A percentile compares a stretch with the other conserved stretches of the same genome.
Evolutionary conservation across 1,140 invertebrate genomes (phyloP).

Genomic region (Reticulitermes speratus): DNA sequence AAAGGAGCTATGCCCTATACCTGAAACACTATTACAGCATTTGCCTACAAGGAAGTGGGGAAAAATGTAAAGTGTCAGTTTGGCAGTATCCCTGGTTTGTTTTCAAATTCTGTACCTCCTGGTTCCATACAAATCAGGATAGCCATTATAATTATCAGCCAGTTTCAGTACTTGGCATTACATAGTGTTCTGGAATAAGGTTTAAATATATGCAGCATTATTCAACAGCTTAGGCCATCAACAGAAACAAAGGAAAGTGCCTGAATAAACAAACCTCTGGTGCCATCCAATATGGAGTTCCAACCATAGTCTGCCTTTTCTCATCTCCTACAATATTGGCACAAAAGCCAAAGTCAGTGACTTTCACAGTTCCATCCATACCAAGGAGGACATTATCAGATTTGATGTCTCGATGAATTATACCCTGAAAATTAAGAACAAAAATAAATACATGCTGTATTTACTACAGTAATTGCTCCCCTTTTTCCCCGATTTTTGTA

Average conservation of each 20-base stretch:
- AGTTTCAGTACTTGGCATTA: too few species aligned
- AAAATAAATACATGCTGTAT: too few species aligned
- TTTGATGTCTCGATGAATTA: conserved; percentile 92
- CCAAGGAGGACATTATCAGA: conserved; percentile 95
- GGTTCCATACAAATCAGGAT: too few species aligned
- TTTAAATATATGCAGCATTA: too few species aligned
- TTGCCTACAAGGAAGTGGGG: too few species aligned
- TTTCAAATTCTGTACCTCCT: too few species aligned
- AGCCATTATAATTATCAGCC: too few species aligned
- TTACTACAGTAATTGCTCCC: not conserved
- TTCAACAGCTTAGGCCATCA: not conserved
- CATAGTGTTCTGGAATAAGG: too few species aligned
- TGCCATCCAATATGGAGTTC: conserved; percentile 87
- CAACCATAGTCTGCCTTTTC: conserved; percentile 95
- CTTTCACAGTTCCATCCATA: conserved; percentile 95
- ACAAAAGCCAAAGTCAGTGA: conserved; percentile 98
- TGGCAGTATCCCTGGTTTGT: too few species aligned
- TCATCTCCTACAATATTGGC: conserved; percentile 87
- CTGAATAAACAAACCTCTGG: conserved; percentile 61
- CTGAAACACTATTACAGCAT: too few species aligned
- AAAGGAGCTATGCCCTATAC: too few species aligned
- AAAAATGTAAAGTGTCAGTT: not conserved
- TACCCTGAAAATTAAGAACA: conserved; percentile 54
- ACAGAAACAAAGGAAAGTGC: not conserved
- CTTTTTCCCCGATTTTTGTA: not conserved